Percentiles rank a stretch among this genome's conserved stretches.
These are phyloP conservation scores for Arrhamphus sclerolepis DNA, from an alignment of 2,797 vertebrate species.

Conservation along the genomic window DNA sequence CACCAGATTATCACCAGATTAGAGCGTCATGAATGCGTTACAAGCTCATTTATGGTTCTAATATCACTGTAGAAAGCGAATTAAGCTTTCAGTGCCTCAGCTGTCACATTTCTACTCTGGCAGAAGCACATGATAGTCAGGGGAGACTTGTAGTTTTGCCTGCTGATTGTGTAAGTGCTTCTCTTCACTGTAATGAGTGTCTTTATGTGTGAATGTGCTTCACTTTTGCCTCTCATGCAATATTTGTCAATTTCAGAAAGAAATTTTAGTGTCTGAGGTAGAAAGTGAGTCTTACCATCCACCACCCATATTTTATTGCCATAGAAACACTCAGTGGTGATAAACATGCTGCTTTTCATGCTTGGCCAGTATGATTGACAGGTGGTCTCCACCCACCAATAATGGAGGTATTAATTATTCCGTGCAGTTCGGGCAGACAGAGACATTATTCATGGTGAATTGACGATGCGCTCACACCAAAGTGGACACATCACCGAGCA, in stretches of 20 bases:
- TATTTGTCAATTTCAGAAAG: slow-evolving; percentile 26
- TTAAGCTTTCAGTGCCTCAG: slow-evolving; percentile 44
- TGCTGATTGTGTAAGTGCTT: slow-evolving; percentile 50
- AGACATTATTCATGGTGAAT: slow-evolving; percentile 68
- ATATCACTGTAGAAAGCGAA: slow-evolving; percentile 37
- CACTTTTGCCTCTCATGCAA: slow-evolving; percentile 4
- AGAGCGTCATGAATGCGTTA: slow-evolving; percentile 42
- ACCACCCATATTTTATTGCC: slow-evolving; percentile 49
- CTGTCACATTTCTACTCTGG: slow-evolving; percentile 39
- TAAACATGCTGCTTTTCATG: slow-evolving; percentile 69
- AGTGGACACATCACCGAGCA: slow-evolving; percentile 32
- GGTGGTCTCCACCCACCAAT: slow-evolving; percentile 73
- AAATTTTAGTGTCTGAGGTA: slow-evolving; percentile 35
- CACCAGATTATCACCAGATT: slow-evolving; percentile 51
- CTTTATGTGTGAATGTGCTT: slow-evolving; percentile 10
- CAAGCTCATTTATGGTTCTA: slow-evolving; percentile 53
- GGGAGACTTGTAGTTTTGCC: slow-evolving; percentile 40
- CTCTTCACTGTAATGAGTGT: slow-evolving; percentile 12
- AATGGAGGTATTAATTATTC: slow-evolving; percentile 77
- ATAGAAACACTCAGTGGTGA: slow-evolving; percentile 69
- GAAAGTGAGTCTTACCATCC: slow-evolving; percentile 41
- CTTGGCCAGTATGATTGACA: slow-evolving; percentile 71
- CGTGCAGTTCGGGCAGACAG: slow-evolving; percentile 58
- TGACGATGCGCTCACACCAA: slow-evolving; percentile 57
- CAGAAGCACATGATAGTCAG: slow-evolving; percentile 29